Percentiles rank a stretch among this genome's conserved stretches.
Conservation (phyloP, 2,113 vertebrate species). For the Myotis brandtii region DNA sequence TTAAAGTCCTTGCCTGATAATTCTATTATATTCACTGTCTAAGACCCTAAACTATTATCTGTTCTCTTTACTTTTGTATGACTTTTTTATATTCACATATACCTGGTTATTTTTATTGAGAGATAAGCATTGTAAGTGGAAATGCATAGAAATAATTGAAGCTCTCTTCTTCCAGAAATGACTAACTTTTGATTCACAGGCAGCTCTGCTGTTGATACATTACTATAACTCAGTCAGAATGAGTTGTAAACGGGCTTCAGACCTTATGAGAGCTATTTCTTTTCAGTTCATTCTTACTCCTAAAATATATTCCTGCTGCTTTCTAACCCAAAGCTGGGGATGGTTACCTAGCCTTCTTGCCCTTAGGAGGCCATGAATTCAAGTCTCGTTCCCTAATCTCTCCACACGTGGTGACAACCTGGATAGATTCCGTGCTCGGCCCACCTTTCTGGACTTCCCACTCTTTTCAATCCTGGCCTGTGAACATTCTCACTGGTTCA, state of each 20-base stretch:
- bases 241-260: not conserved
- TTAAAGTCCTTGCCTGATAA: not conserved
- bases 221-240: not conserved
- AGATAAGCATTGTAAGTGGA: not conserved
- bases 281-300: not conserved
- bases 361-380: not conserved
- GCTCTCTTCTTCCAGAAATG: not conserved
- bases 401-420: not conserved
- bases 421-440: not conserved
- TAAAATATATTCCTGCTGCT: not conserved
- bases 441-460: not conserved
- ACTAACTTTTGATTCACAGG: not conserved
- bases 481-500: not conserved
- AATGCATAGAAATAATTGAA: not conserved
- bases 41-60: not conserved
- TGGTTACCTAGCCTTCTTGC: not conserved
- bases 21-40: slow-evolving; percentile 9
- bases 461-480: not conserved
- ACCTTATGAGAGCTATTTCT: not conserved
- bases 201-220: not conserved
- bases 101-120: slow-evolving; percentile 12
- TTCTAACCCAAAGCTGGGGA: not conserved
- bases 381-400: not conserved
- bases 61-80: not conserved
- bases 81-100: not conserved